A percentile compares a stretch with the other conserved stretches of the same genome.
These are phyloP conservation scores for Hippoglossus stenolepis DNA, from an alignment of 2,113 vertebrate species.

Conservation along the genomic window DNA sequence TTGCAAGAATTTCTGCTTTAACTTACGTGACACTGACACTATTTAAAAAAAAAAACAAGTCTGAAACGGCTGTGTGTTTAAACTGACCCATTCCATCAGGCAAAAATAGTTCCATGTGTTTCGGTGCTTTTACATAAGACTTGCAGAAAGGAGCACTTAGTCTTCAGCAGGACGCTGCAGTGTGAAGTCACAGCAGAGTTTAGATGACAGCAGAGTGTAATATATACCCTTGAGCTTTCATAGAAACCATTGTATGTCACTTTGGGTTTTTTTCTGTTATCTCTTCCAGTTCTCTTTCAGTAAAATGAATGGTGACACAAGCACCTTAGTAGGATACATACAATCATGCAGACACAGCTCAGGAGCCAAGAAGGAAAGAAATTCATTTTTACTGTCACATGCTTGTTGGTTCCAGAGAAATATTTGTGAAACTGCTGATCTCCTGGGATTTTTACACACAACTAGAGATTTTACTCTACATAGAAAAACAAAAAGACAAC, in stretches of 20 bases:
- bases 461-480: too few species aligned
- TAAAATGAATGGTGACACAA: too few species aligned
- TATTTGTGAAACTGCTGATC: too few species aligned
- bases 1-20: slow-evolving; percentile 16
- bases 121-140: slow-evolving; percentile 17
- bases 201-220: not conserved
- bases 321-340: too few species aligned
- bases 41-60: slow-evolving; percentile 29
- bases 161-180: not conserved
- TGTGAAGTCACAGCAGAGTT: not conserved
- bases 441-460: too few species aligned
- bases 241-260: not conserved
- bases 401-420: too few species aligned
- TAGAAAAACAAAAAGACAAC: not conserved
- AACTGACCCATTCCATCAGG: slow-evolving; percentile 6
- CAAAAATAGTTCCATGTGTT: slow-evolving; percentile 47
- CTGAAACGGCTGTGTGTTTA: slow-evolving; percentile 13
- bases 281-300: too few species aligned
- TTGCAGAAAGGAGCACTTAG: slow-evolving; percentile 24
- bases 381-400: too few species aligned
- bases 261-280: too few species aligned
- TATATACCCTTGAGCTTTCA: not conserved
- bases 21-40: slow-evolving; percentile 34
- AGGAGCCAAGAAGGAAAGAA: too few species aligned
- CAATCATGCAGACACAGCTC: too few species aligned